Evolutionary conservation across 2,797 vertebrate species (phyloP).

Genomic region (Gorsachius magnificus): DNA sequence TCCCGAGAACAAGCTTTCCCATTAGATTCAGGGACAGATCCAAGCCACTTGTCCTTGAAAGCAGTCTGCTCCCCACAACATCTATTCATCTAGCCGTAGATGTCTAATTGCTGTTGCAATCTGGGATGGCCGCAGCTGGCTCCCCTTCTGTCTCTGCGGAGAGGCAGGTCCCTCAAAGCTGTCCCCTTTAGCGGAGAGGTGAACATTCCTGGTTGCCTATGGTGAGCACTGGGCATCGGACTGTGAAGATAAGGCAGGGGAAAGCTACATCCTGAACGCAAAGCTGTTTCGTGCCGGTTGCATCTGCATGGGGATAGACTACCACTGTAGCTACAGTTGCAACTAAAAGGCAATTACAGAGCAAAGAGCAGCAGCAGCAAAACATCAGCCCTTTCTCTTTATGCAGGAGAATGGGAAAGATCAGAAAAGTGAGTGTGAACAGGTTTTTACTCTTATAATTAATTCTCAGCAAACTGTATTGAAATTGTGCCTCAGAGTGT

Average conservation of each 20-base stretch:
- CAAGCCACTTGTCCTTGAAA: background rate
- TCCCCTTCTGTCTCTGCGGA: background rate
- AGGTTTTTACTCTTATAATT: conserved; percentile 5
- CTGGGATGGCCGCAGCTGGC: background rate
- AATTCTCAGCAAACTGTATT: background rate
- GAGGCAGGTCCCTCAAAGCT: background rate
- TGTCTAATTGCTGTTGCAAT: accelerated
- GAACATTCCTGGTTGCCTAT: background rate
- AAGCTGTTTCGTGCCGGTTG: accelerated
- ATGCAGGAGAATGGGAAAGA: background rate
- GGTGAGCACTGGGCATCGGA: background rate
- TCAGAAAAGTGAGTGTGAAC: background rate
- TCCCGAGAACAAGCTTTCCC: background rate
- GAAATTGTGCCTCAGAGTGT: conserved; percentile 16
- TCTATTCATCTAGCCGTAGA: background rate
- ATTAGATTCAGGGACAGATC: background rate
- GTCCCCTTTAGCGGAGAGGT: background rate
- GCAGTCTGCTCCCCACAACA: background rate
- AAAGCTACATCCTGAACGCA: accelerated
- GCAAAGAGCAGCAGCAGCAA: background rate
- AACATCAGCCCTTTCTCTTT: background rate
- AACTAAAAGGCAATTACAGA: background rate
- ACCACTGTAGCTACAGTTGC: background rate
- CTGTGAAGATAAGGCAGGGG: background rate
- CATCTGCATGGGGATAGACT: background rate